These are phyloP conservation scores for Taxidea taxus DNA, from an alignment of 2,113 vertebrate genomes.

Conservation along the genomic window DNA sequence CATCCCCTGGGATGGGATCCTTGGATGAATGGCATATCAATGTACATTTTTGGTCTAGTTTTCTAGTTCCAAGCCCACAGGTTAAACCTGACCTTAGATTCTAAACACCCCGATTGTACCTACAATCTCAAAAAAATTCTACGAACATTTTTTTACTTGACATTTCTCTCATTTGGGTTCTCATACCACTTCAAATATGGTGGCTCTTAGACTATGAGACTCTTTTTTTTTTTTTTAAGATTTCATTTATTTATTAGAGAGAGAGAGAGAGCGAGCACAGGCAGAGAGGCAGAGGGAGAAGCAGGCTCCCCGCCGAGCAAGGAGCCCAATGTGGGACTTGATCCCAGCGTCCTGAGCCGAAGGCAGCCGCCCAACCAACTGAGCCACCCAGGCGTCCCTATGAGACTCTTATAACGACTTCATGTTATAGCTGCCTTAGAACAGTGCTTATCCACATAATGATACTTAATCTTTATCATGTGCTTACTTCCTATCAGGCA, in stretches of 20 bases:
- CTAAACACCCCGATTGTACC: neutral
- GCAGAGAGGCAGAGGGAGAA: too few relatives aligned
- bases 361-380: too few relatives aligned
- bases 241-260: too few relatives aligned
- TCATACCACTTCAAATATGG: neutral
- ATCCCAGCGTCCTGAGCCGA: too few relatives aligned
- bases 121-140: neutral
- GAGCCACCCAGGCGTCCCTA: too few relatives aligned
- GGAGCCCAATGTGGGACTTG: too few relatives aligned
- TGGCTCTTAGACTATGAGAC: neutral
- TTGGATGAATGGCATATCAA: neutral
- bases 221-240: too few relatives aligned
- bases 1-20: neutral
- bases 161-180: neutral
- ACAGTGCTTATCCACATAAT: neutral
- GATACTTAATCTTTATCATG: neutral
- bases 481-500: neutral
- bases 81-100: conserved; percentile 12
- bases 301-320: too few relatives aligned
- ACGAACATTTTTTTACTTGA: neutral
- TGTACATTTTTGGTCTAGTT: neutral
- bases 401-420: neutral
- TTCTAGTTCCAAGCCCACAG: neutral
- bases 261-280: too few relatives aligned
- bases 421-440: neutral